Conservation (phyloP, 2,113 vertebrate genomes). For the Aptenodytes patagonicus region DNA sequence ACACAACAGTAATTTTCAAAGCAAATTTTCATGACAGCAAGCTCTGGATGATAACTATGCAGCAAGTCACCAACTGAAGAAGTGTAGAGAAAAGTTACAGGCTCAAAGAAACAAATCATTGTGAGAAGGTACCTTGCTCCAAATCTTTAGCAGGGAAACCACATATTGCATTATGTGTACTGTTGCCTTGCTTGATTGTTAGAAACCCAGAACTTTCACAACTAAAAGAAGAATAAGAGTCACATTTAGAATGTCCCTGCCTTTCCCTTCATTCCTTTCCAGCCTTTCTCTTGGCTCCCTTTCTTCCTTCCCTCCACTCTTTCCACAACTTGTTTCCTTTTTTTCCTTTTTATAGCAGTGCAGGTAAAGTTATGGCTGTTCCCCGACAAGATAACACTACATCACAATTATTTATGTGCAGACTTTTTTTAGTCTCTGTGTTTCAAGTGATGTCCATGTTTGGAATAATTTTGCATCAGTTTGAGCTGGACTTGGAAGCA, state of each 20-base stretch:
- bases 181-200: constrained; percentile 54
- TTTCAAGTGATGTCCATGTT: not conserved
- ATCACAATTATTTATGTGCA: not conserved
- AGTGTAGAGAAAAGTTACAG: not conserved
- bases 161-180: constrained; percentile 56
- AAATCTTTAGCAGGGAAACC: not conserved
- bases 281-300: not conserved
- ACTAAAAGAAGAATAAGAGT: not conserved
- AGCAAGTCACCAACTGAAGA: not conserved
- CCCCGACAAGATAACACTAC: not conserved
- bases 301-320: not conserved
- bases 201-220: constrained; percentile 41
- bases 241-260: not conserved
- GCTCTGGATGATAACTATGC: not conserved
- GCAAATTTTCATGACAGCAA: not conserved
- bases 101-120: not conserved
- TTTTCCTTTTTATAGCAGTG: not conserved
- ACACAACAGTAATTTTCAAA: not conserved
- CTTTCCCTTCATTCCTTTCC: not conserved
- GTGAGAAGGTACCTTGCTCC: not conserved
- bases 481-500: not conserved
- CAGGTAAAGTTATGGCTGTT: not conserved
- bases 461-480: not conserved
- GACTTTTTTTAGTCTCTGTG: not conserved
- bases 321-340: not conserved